Conservation (phyloP, 2,797 vertebrate genomes). For the Anguilla marmorata region DNA sequence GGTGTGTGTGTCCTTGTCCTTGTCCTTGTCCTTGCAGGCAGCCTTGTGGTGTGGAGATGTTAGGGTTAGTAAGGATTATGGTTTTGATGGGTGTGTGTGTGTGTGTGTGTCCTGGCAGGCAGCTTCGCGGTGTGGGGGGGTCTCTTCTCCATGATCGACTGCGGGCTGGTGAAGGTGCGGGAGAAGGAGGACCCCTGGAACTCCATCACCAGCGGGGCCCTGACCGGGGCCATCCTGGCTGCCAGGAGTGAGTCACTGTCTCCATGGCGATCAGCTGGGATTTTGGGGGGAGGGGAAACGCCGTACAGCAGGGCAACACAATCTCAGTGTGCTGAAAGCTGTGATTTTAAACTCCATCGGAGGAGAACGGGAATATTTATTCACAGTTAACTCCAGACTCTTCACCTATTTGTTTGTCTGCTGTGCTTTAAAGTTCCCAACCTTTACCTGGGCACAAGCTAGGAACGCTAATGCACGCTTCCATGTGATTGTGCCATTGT, state of each 20-base stretch:
- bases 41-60: too few relatives aligned
- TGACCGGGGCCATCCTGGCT: conserved; percentile 95
- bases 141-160: conserved; percentile 97
- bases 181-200: conserved; percentile 99
- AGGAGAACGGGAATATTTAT: background rate
- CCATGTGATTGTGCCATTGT: background rate
- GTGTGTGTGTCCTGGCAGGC: conserved; percentile 66
- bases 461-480: background rate
- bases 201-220: conserved; percentile 94
- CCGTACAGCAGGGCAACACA: background rate
- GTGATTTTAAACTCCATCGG: background rate
- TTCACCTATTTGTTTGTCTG: background rate
- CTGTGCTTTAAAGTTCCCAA: background rate
- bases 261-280: background rate
- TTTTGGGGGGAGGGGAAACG: background rate
- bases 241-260: conserved; percentile 86
- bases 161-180: conserved; percentile 89
- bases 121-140: conserved; percentile 98
- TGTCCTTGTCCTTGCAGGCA: too few relatives aligned
- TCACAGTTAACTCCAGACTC: background rate
- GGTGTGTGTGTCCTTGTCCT: too few relatives aligned
- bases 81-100: background rate
- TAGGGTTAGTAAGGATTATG: too few relatives aligned
- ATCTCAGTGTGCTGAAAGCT: background rate
- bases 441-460: background rate